These are phyloP conservation scores for Lucinisca nassula DNA, from an alignment of 2,888 invertebrate genomes.

Conservation along the genomic window DNA sequence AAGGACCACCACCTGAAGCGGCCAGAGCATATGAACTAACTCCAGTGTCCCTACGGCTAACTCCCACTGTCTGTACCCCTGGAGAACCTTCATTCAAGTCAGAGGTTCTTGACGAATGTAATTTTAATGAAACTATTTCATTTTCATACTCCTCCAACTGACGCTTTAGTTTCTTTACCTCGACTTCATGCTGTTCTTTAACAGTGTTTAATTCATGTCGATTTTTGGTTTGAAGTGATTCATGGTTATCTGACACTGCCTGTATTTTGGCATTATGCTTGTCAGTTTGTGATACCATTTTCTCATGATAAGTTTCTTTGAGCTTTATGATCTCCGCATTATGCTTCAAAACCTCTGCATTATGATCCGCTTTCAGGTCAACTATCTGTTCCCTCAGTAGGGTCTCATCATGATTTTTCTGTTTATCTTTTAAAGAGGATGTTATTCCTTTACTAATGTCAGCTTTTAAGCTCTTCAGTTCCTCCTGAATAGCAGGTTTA, in stretches of 20 bases:
- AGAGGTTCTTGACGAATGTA: background rate
- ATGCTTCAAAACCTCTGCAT: background rate
- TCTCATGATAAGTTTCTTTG: background rate
- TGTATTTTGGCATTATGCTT: background rate
- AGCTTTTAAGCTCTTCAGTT: background rate
- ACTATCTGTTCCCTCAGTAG: background rate
- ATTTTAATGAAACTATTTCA: background rate
- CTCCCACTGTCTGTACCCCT: background rate
- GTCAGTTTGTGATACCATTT: background rate
- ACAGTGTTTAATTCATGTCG: background rate
- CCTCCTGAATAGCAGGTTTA: background rate
- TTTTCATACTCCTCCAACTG: background rate
- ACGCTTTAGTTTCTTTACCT: background rate
- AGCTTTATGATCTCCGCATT: background rate
- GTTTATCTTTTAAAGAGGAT: background rate
- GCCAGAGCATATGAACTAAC: too few relatives aligned
- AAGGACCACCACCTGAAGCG: background rate
- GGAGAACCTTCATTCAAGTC: background rate
- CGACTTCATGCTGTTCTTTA: background rate
- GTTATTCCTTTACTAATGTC: background rate
- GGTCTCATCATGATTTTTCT: background rate
- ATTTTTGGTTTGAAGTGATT: background rate
- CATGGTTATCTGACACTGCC: background rate
- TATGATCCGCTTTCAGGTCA: background rate
- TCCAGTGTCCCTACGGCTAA: background rate